phyloP scores from a whole-genome alignment of 2,797 vertebrate genomes.

The Rhinichthys osculus region DNA sequence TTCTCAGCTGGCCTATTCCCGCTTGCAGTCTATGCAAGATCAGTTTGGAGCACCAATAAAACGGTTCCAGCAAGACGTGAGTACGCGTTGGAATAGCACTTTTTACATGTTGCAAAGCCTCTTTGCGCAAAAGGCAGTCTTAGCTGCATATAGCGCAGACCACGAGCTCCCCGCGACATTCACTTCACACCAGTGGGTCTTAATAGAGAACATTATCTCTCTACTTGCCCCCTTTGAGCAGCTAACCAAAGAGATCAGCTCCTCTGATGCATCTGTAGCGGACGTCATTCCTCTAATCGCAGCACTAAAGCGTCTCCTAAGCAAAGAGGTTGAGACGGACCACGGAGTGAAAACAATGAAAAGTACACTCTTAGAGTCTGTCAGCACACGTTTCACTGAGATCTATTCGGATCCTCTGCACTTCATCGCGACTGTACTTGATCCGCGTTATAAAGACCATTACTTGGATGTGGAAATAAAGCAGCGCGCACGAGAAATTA shows the following conservation, averaged over 20 bases:
- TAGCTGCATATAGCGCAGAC: conserved; percentile 13
- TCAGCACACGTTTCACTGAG: conserved; percentile 5
- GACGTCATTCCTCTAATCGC: conserved; percentile 1
- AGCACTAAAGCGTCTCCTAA: too few relatives aligned
- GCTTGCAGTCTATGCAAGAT: conserved; percentile 33
- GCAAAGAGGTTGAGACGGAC: conserved; percentile 36
- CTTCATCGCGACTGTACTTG: too few relatives aligned
- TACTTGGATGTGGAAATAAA: too few relatives aligned
- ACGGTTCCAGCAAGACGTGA: conserved; percentile 42
- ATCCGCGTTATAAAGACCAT: background rate
- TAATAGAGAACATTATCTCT: background rate
- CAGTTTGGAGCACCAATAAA: conserved; percentile 32
- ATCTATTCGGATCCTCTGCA: background rate
- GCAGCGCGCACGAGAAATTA: too few relatives aligned
- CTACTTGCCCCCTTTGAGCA: conserved; percentile 11
- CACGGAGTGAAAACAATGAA: conserved; percentile 35
- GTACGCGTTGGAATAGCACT: conserved; percentile 51
- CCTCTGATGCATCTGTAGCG: background rate
- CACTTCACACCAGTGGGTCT: conserved; percentile 5
- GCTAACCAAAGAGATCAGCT: conserved; percentile 1
- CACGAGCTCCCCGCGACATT: conserved; percentile 46
- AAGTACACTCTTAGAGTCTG: conserved; percentile 35
- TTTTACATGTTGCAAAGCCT: conserved; percentile 38
- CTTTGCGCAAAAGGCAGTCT: background rate
- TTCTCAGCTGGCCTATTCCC: background rate